Conservation (phyloP, 92 coral and sea anemone species). For the Paramuricea clavata region DNA sequence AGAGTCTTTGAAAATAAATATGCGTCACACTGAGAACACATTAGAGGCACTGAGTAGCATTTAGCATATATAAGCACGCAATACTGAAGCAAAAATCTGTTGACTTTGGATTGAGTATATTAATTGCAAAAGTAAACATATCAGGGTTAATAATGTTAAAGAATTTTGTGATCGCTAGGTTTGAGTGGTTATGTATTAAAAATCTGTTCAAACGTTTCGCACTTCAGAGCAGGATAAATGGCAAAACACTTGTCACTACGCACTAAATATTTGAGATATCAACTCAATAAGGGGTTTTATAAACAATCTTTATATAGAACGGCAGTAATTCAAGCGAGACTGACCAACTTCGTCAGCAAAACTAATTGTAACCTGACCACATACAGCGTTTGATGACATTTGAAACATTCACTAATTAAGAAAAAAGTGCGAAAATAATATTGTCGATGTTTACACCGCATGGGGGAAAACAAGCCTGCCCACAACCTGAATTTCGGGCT, state of each 20-base stretch:
- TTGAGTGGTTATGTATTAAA: background rate
- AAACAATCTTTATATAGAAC: constrained; percentile 15
- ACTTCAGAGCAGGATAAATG: background rate
- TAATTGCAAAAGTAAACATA: background rate
- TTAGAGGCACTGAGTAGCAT: background rate
- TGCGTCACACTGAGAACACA: constrained; percentile 20
- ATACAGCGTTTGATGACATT: background rate
- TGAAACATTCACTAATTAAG: background rate
- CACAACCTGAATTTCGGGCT: too few relatives aligned
- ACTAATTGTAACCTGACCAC: background rate
- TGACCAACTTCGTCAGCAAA: background rate
- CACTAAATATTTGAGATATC: constrained; percentile 23
- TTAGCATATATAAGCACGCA: constrained; percentile 36
- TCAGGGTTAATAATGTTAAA: background rate
- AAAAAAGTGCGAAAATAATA: background rate
- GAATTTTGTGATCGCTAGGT: background rate
- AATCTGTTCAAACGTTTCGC: background rate
- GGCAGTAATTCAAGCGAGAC: background rate
- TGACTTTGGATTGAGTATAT: background rate
- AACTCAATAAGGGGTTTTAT: background rate
- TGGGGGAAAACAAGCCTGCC: background rate
- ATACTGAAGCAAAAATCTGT: background rate
- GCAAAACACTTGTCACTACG: background rate
- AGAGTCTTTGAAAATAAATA: constrained; percentile 42
- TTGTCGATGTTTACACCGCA: background rate